Conservation (phyloP, 2,113 vertebrate species). For the Centropus bengalensis region DNA sequence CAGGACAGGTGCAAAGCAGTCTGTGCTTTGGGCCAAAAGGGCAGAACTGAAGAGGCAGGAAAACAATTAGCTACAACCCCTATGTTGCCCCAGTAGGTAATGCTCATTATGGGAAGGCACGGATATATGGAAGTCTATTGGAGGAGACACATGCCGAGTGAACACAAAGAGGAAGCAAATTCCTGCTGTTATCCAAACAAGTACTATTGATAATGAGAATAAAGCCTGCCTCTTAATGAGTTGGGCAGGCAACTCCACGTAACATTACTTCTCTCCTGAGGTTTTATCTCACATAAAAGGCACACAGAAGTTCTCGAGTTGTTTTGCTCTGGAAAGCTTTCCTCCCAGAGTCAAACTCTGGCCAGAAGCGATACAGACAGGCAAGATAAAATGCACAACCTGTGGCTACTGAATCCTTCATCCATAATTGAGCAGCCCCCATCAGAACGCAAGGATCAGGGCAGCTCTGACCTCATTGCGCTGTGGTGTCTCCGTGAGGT, state of each 20-base stretch:
- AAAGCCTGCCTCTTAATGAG: background rate
- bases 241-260: background rate
- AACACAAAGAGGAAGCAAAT: background rate
- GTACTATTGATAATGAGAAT: background rate
- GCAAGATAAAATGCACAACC: background rate
- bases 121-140: background rate
- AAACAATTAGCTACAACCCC: background rate
- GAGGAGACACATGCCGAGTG: background rate
- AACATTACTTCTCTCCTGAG: background rate
- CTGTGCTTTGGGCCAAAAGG: background rate
- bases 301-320: background rate
- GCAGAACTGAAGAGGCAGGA: background rate
- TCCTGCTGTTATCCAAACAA: background rate
- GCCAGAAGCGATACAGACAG: background rate
- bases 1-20: background rate
- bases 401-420: background rate
- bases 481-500: accelerated
- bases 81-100: background rate
- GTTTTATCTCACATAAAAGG: background rate
- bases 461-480: background rate
- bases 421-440: background rate
- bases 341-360: no score
- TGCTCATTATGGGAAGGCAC: background rate
- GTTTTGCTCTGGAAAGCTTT: background rate
- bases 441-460: background rate